phyloP scores from a whole-genome alignment of 2,797 vertebrate genomes.

The Myotis vivesi region DNA sequence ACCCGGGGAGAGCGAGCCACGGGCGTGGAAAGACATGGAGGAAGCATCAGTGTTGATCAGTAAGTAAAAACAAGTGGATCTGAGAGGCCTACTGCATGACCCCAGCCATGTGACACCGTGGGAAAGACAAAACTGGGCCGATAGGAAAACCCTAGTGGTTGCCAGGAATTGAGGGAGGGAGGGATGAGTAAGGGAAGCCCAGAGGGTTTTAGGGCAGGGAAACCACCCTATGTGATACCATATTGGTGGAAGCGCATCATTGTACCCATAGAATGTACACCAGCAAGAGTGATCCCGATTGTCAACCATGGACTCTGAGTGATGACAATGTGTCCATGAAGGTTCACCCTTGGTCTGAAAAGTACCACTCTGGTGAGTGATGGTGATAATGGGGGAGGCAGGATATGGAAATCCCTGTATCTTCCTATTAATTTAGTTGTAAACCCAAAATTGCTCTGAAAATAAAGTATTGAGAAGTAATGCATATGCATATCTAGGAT shows the following conservation, averaged over 20 bases:
- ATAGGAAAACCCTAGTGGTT: not conserved
- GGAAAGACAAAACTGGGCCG: not conserved
- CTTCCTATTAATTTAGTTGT: not conserved
- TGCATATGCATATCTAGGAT: too few species aligned
- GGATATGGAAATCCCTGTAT: not conserved
- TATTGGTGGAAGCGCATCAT: not conserved
- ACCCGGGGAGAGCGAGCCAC: accelerated
- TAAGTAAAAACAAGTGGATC: not conserved
- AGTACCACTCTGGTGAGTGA: not conserved
- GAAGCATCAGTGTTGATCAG: accelerated
- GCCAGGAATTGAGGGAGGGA: not conserved
- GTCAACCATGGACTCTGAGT: not conserved
- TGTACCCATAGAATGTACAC: not conserved
- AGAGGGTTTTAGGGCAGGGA: not conserved
- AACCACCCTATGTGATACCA: not conserved
- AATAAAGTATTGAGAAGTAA: not conserved
- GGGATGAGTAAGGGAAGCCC: too few species aligned
- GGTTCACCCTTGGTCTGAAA: not conserved
- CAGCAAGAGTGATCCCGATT: not conserved
- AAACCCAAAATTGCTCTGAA: not conserved
- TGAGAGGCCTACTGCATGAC: not conserved
- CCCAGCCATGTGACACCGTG: not conserved
- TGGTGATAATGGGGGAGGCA: too few species aligned
- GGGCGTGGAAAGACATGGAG: not conserved
- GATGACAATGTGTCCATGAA: too few species aligned